phyloP scores from a whole-genome alignment of 1,140 invertebrate species.

The Eriosoma lanigerum region DNA sequence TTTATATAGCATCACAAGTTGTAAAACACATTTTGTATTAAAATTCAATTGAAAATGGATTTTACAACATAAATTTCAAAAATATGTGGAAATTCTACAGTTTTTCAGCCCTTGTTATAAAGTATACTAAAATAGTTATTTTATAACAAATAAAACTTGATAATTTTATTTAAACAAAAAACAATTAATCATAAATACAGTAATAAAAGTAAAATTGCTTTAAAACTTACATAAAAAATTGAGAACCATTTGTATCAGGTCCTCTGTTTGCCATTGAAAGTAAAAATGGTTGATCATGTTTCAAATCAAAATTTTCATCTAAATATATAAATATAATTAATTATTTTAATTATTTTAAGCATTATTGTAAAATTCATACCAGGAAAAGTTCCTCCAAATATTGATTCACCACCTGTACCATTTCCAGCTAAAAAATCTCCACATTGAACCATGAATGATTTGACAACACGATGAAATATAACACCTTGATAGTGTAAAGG shows the following conservation, averaged over 20 bases:
- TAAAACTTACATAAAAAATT: slow-evolving; percentile 88
- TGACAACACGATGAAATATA: slow-evolving; percentile 88
- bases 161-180: no score
- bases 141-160: no score
- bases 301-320: slow-evolving; percentile 90
- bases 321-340: slow-evolving; percentile 53
- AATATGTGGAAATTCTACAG: no score
- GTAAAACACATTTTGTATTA: no score
- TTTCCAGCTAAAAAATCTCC: slow-evolving; percentile 87
- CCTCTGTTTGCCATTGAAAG: slow-evolving; percentile 97
- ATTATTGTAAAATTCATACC: slow-evolving; percentile 61
- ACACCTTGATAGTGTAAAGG: slow-evolving; percentile 71
- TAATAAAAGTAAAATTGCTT: background rate
- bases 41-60: no score
- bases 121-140: no score
- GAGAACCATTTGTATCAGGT: slow-evolving; percentile 95
- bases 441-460: slow-evolving; percentile 89
- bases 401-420: slow-evolving; percentile 88
- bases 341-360: background rate
- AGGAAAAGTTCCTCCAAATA: slow-evolving; percentile 86
- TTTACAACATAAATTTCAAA: no score
- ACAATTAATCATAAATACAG: no score
- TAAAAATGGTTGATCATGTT: slow-evolving; percentile 83
- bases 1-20: no score
- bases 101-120: no score